Conservation (phyloP, 2,113 vertebrate genomes). For the Cnemophilus loriae region DNA sequence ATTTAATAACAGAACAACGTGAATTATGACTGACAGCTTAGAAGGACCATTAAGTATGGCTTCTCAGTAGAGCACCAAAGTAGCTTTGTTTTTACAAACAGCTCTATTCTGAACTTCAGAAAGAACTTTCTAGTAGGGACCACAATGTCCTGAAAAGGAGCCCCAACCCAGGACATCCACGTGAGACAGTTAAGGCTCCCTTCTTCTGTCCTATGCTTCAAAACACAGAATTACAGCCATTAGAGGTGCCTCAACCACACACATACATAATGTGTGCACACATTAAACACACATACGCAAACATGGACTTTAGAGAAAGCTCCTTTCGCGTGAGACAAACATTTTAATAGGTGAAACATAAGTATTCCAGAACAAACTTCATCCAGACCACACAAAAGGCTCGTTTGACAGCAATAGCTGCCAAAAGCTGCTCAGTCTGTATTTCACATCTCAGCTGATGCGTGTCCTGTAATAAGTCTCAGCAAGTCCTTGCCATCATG, state of each 20-base stretch:
- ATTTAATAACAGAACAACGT: neutral
- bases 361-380: neutral
- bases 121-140: neutral
- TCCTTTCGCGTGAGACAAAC: neutral
- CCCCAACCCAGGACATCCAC: neutral
- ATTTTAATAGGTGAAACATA: neutral
- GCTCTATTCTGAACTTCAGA: neutral
- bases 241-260: neutral
- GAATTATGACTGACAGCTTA: neutral
- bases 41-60: neutral
- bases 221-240: neutral
- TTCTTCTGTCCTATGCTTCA: neutral
- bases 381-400: neutral
- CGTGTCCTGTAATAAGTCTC: neutral
- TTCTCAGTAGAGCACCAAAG: neutral
- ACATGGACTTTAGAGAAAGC: neutral
- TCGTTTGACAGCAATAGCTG: neutral
- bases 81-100: neutral
- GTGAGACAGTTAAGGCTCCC: neutral
- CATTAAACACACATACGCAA: neutral
- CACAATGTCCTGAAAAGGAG: neutral
- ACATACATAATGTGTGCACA: neutral
- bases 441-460: neutral
- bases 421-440: neutral
- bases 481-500: neutral